These are phyloP conservation scores for Hydrotaea cyrtoneurina DNA, from an alignment of 2,888 invertebrate genomes.

Conservation along the genomic window DNA sequence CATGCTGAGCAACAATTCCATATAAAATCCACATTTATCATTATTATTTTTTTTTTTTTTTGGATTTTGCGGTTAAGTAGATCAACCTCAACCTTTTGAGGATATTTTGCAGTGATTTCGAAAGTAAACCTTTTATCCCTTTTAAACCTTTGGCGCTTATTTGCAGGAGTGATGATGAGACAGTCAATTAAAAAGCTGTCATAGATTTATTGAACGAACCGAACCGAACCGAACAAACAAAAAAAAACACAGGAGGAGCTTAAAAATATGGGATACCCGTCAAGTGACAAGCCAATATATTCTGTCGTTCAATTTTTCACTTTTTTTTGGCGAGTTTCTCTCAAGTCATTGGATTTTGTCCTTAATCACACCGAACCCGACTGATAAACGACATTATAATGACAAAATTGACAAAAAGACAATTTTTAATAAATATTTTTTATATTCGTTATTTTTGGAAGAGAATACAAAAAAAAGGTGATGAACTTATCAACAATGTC, in stretches of 20 bases:
- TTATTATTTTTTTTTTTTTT: neutral
- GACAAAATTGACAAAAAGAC: neutral
- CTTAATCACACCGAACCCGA: neutral
- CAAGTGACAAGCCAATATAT: conserved; percentile 10
- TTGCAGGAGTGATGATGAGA: neutral
- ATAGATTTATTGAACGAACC: conserved; percentile 1
- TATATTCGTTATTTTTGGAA: neutral
- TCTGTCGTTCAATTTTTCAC: neutral
- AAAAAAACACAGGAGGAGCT: neutral
- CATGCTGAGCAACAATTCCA: neutral
- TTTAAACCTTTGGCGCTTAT: neutral
- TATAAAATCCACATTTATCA: neutral
- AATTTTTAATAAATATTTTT: neutral
- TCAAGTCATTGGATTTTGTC: neutral
- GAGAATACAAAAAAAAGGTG: conserved; percentile 9
- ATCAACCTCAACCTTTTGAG: neutral
- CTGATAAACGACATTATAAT: neutral
- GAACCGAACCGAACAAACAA: neutral
- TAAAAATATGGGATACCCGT: neutral
- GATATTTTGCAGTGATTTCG: neutral
- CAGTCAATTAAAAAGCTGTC: conserved; percentile 24
- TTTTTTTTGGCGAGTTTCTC: neutral
- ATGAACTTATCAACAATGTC: conserved; percentile 13
- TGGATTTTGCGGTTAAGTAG: neutral
- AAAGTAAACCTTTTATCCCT: neutral